Evolutionary conservation across 2,797 vertebrate species (phyloP), one percentile per base, ranked within the genome.

Genomic region (Steatocranus sp.): DNA sequence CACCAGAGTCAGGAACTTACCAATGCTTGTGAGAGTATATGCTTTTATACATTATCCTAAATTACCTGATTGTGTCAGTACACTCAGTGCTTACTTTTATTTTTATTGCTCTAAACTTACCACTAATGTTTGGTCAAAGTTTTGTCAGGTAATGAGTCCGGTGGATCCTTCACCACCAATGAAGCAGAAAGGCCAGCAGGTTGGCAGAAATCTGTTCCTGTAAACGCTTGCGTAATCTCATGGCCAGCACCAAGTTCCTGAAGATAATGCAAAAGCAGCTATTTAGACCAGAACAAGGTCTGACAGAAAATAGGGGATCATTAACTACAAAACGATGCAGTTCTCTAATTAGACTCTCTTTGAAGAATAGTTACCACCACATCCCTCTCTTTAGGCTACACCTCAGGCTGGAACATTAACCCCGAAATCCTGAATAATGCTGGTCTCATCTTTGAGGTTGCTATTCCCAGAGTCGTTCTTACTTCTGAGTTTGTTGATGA

Each of bases 271-370:
- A 58, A 78, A 81, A 81, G 78, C 76, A 80, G 80, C 83, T 80
- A 66, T 76, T 83, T 76, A 81, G 81, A 81, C 73, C 18, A 74
- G 36, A 82, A 74, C 51, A 84, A 53, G 68, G 43, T 73, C 68
- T 73, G 43, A 48, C 17, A 73, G 68, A 76, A 86, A 84, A 81
- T 78, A 90, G 32, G 9, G 75, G 75, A 30, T 86, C 76, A 84
- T 89, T 94, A 88, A 89, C 85, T 56, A 82, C 48, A n/a, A 82
- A 83, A 86, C 56, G 85, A 30, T 81, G 73, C 27, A 10, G 49
- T 80, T 91, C 90, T 93, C 53, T 91, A 91, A 93, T 93, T 92
- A 88, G 81, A 9, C 46, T 86, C n/a, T 32, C 89, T 92, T 88
- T 92, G 86, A 92, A 91, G 85, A 87, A 12, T n/a, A 81, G 58